Base-by-base conservation (phyloP, 2,113 vertebrate species). In the Porphyrio hochstetteri region DNA sequence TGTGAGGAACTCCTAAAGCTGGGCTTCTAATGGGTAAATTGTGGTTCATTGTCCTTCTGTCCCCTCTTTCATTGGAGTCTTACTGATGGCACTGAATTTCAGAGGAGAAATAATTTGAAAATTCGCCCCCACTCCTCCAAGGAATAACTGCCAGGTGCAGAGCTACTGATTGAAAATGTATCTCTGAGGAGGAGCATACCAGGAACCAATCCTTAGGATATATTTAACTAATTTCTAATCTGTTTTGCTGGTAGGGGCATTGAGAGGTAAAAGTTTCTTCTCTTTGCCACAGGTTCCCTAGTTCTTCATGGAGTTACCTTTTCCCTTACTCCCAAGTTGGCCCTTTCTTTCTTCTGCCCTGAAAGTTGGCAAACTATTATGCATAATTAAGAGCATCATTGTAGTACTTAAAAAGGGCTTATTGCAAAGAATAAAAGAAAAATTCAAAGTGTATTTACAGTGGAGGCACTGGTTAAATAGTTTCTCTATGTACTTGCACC, bases 201-300 rank as follows among this genome's bases (percentile, higher is more conserved):
- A 72, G 77, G 65, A 95, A 70, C 70, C 87, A 96, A 95, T 96
- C 91, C 85, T 65, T 46, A 67, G 94, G 93, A 88, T 90, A 59
- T 93, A 74, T 92, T 92, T 91, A 95, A 90, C 87, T 82, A 59
- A 46, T 40, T 93, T 55, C 75, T 93, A 88, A 95, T 95, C 79
- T 63, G 64, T 93, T 85, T 88, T 75, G 40, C 72, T 77, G 40
- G 36, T 46, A 88, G 94, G 63, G 65, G 85, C 63, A 56, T 31
- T 13, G 31, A 35, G 75, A 88, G 78, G 78, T 85, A 50, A 77
- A 95, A 82, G 36, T 71, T 91, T 88, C 82, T 88, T 67, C 42
- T 67, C 1, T 83, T 88, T 81, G 44, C 87, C 14, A 1, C 70
- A 6, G 70, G 68, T 96, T 95, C 12, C 33, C 16, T 31, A 4